phyloP scores from a whole-genome alignment of 2,797 vertebrate species.

The Hipposideros larvatus region DNA sequence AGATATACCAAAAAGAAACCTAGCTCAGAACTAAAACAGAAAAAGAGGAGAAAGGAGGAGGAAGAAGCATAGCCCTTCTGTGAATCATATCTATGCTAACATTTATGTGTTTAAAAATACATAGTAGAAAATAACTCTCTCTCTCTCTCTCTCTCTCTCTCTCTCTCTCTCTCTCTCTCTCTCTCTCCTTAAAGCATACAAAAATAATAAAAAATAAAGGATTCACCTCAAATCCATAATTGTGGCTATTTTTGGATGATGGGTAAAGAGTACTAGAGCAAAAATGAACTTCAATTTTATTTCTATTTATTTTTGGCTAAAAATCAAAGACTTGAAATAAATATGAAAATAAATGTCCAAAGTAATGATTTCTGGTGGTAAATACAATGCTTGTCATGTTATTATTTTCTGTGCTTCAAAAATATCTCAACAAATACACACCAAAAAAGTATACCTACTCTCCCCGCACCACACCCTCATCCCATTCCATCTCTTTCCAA shows the following conservation, averaged over 20 bases:
- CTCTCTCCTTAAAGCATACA: too few species aligned
- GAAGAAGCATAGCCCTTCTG: background rate
- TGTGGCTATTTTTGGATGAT: background rate
- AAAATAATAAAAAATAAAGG: background rate
- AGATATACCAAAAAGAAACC: background rate
- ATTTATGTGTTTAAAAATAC: background rate
- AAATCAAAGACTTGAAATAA: slow-evolving; percentile 22
- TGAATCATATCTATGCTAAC: background rate
- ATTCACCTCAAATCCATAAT: background rate
- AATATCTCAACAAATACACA: background rate
- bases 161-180: too few species aligned
- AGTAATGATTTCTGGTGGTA: background rate
- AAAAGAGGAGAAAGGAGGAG: background rate
- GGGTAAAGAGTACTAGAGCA: background rate
- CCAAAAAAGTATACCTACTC: background rate
- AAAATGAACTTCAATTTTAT: slow-evolving; percentile 7
- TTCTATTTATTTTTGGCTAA: background rate
- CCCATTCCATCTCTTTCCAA: background rate
- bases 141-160: too few species aligned
- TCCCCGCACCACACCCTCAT: background rate
- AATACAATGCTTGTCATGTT: background rate
- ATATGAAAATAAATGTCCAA: slow-evolving; percentile 8
- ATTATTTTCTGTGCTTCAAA: background rate
- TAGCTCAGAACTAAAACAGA: background rate
- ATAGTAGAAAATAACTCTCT: background rate